A percentile compares a stretch with the other conserved stretches of the same genome.
These are phyloP conservation scores for Monopterus albus DNA, from an alignment of 2,113 vertebrate species.

Conservation along the genomic window DNA sequence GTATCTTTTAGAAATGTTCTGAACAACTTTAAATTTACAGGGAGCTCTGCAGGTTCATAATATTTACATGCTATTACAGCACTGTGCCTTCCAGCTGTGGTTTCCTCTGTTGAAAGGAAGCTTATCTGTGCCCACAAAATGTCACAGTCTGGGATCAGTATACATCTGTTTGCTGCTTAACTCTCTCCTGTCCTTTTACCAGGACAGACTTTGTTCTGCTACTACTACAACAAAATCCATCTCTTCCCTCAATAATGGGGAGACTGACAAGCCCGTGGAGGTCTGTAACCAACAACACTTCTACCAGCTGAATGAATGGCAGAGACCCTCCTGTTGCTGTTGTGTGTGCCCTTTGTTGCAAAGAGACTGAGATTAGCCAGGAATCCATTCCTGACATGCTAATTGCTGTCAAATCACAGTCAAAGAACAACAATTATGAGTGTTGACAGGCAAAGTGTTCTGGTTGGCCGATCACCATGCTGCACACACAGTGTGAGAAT, in stretches of 20 bases:
- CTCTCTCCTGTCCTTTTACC: constrained; percentile 37
- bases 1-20: constrained; percentile 45
- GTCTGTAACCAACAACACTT: constrained; percentile 42
- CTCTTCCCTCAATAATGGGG: constrained; percentile 28
- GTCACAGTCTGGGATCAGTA: constrained; percentile 46
- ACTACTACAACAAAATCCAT: constrained; percentile 6
- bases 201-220: constrained; percentile 38
- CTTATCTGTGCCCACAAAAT: constrained; percentile 31
- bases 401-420: constrained; percentile 75
- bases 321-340: neutral
- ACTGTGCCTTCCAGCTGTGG: constrained; percentile 20
- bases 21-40: constrained; percentile 51
- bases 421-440: constrained; percentile 61
- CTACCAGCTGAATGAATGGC: constrained; percentile 10
- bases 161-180: constrained; percentile 45
- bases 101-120: constrained; percentile 35
- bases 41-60: constrained; percentile 40
- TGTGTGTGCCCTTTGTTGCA: constrained; percentile 9
- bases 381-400: constrained; percentile 59
- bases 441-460: constrained; percentile 51
- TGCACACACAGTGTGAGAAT: neutral
- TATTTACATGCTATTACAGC: constrained; percentile 65
- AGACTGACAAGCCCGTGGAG: constrained; percentile 45
- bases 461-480: neutral
- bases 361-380: constrained; percentile 45